Evolutionary conservation across 2,797 vertebrate genomes (phyloP), one percentile per base, ranked within the genome.

Genomic region (Phyllotis vaccarum): DNA sequence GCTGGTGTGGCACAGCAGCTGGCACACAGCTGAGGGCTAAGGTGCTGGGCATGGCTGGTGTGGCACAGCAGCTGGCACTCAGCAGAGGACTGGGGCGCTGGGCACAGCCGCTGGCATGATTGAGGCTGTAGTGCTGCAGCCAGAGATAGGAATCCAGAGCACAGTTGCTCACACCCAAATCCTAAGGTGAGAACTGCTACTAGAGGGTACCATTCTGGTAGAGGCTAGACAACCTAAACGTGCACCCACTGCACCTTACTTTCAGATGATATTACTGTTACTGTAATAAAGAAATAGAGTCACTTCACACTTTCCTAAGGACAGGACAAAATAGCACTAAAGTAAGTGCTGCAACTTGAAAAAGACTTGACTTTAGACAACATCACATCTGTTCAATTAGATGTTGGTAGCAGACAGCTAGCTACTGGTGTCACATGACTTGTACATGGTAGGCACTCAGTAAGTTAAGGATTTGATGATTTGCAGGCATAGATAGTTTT

Each of bases 381-480:
- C n/a, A 40, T 64, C 74, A 68, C 6, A 78, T 52, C 40, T 64
- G 21, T 68, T 34, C 62, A 52, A 62, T 92, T 52, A 56, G 82
- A 66, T 62, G 75, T 56, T 93, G 80, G 52, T 0, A 70, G 75
- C 68, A 94, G 29, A 89, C 56, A 93, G 58, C 82, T 27, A 93
- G 58, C 82, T 27, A 64, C 89, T 21, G 34, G 72, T 40, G 52
- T n/a, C 60, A 12, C 49, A 34, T 54, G 76, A 81, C 85, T 90
- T 68, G 95, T 79, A 90, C 91, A 85, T 92, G 62, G 78, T 58
- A 97, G 94, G 97, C 96, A 80, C 96, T 93, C 96, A 89, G 76
- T 92, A 95, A 91, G 79, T 86, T 92, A 95, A 91, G 79, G 82
- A 93, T 83, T 94, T 89, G 86, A 74, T 40, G 64, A 66, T 88